These are phyloP conservation scores for Ctenicera cuprea DNA, from an alignment of 2,888 invertebrate species.

Conservation along the genomic window DNA sequence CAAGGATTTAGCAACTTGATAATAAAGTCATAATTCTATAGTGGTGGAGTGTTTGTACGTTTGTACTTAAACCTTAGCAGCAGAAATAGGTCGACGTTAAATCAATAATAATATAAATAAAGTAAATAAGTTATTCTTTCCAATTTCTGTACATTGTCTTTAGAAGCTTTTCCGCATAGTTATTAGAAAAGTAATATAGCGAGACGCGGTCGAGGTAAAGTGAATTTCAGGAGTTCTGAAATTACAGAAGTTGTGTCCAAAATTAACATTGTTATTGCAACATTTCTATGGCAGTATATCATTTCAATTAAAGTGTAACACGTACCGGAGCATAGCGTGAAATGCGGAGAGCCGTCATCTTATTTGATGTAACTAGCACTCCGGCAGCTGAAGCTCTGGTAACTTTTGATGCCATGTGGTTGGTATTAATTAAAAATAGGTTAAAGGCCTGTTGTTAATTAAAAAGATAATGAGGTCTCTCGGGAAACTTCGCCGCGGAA, in stretches of 20 bases:
- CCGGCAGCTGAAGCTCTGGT: conserved; percentile 40
- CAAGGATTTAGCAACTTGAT: too few relatives aligned
- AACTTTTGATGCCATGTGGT: conserved; percentile 60
- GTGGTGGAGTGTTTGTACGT: too few relatives aligned
- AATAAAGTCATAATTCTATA: too few relatives aligned
- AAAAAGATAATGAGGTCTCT: conserved; percentile 61
- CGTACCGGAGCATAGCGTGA: conserved; percentile 60
- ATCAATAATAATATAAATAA: too few relatives aligned
- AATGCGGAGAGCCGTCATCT: conserved; percentile 48
- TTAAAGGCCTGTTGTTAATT: conserved; percentile 62
- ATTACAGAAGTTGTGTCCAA: conserved; percentile 32
- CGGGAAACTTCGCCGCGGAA: conserved; percentile 52
- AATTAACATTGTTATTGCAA: conserved; percentile 52
- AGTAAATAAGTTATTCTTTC: too few relatives aligned
- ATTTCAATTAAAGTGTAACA: conserved; percentile 63
- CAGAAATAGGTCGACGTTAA: too few relatives aligned
- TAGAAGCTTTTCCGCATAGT: too few relatives aligned
- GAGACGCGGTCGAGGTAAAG: conserved; percentile 9
- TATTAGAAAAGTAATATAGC: conserved; percentile 17
- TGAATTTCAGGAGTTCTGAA: conserved; percentile 28
- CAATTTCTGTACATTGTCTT: too few relatives aligned
- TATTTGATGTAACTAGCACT: conserved; percentile 47
- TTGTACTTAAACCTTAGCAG: too few relatives aligned
- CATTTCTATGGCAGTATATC: conserved; percentile 59
- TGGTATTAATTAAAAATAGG: conserved; percentile 63